Evolutionary conservation across 2,113 vertebrate species (phyloP).

Genomic region (Vireo altiloquus): DNA sequence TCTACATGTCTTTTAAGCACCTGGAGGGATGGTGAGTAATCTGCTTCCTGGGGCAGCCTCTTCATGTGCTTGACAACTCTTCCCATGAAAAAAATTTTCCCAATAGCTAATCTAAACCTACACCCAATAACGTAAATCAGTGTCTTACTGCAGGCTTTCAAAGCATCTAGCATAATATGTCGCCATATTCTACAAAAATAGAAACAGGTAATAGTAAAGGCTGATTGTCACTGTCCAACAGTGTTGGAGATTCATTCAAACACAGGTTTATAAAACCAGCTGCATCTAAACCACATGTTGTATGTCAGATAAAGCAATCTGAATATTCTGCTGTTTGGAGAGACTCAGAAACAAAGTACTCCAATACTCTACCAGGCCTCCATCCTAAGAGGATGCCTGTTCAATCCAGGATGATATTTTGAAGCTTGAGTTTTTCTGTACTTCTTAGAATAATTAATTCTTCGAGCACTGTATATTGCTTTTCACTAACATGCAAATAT

Average conservation of each 20-base stretch:
- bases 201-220: not conserved
- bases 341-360: not conserved
- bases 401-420: not conserved
- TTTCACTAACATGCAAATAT: not conserved
- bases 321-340: not conserved
- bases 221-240: too few relatives aligned
- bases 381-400: not conserved
- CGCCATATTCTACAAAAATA: not conserved
- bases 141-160: not conserved
- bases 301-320: not conserved
- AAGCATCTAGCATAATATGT: not conserved
- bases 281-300: not conserved
- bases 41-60: not conserved
- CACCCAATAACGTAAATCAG: not conserved
- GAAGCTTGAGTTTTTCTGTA: not conserved
- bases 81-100: not conserved
- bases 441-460: not conserved
- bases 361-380: not conserved
- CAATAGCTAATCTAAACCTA: not conserved
- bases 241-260: not conserved
- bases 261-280: not conserved
- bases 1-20: not conserved
- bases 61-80: not conserved
- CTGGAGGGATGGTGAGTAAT: not conserved
- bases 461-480: not conserved